A percentile compares a stretch with the other conserved stretches of the same genome.
Evolutionary conservation across 1,140 invertebrate species (phyloP).

Genomic region (Drosophila arawakana): DNA sequence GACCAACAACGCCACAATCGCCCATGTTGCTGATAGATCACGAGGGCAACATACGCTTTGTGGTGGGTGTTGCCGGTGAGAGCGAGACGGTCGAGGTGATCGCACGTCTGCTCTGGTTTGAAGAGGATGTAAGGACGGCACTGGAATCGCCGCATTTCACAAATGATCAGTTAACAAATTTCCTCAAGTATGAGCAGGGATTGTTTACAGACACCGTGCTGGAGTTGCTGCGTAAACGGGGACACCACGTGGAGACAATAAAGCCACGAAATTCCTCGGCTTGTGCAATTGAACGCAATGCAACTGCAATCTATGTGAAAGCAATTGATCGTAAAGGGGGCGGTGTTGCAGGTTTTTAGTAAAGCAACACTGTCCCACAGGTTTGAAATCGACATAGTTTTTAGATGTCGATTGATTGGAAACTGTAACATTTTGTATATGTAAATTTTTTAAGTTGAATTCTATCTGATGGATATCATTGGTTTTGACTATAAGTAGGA

Average conservation of each 20-base stretch:
- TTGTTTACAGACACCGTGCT: background rate
- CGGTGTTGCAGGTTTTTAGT: constrained; percentile 7
- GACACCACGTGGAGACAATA: background rate
- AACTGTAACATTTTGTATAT: too few relatives aligned
- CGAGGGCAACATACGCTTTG: background rate
- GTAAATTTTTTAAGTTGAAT: too few relatives aligned
- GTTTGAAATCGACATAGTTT: too few relatives aligned
- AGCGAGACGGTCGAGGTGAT: constrained; percentile 1
- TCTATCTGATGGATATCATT: too few relatives aligned
- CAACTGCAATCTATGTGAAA: background rate
- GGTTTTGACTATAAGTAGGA: too few relatives aligned
- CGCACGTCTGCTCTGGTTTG: background rate
- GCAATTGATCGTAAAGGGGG: background rate
- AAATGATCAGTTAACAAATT: background rate
- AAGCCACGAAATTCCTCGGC: background rate
- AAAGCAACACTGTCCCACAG: too few relatives aligned
- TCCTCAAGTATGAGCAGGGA: background rate
- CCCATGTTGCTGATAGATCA: background rate
- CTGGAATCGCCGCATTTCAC: background rate
- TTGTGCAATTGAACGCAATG: background rate
- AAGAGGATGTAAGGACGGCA: background rate
- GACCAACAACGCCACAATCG: background rate
- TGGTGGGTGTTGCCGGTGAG: background rate
- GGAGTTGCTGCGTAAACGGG: background rate
- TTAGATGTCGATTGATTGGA: too few relatives aligned